Percentiles rank a stretch among this genome's conserved stretches.
Conservation (phyloP, 2,797 vertebrate genomes). For the Clarias laeviceps region DNA sequence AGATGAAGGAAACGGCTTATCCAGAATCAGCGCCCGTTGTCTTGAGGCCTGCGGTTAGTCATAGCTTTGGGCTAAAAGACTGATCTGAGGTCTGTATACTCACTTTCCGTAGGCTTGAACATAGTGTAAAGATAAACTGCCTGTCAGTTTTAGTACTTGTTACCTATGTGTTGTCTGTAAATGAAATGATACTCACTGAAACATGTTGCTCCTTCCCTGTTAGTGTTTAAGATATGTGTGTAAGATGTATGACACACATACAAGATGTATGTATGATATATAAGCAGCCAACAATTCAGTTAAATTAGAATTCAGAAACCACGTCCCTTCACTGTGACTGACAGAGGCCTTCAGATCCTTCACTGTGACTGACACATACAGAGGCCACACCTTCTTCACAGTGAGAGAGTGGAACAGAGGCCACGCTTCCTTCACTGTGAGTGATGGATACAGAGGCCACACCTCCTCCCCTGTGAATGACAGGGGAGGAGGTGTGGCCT, state of each 20-base stretch:
- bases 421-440: background rate
- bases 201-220: background rate
- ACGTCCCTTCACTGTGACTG: too few species aligned
- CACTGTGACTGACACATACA: background rate
- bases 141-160: background rate
- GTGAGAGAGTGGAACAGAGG: too few species aligned
- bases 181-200: background rate
- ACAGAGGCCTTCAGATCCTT: too few species aligned
- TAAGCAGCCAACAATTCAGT: background rate
- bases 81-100: slow-evolving; percentile 12
- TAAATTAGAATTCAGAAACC: background rate
- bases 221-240: background rate
- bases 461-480: background rate
- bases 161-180: background rate
- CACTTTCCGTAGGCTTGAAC: background rate
- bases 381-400: background rate
- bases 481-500: too few species aligned
- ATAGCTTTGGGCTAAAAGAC: background rate
- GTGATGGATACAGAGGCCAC: background rate
- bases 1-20: slow-evolving; percentile 3
- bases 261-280: too few species aligned
- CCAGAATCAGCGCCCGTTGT: background rate
- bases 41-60: background rate
- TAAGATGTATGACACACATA: too few species aligned
- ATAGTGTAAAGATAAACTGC: background rate